Conservation (phyloP, 2,113 vertebrate species). For the Notarius quadriscutis region DNA sequence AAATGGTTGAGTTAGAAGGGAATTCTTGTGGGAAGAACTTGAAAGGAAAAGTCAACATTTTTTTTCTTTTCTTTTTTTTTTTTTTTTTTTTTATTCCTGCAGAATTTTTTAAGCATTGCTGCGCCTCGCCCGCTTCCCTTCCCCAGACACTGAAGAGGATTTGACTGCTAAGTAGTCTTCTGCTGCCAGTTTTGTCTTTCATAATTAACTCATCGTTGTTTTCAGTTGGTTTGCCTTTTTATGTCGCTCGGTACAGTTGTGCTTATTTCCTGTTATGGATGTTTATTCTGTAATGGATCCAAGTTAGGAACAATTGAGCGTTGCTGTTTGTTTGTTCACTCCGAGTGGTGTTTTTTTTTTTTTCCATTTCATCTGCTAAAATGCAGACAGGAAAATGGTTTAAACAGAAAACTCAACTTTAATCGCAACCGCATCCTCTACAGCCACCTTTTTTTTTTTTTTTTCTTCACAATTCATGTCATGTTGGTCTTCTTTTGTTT, state of each 20-base stretch:
- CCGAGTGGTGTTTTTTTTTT: not conserved
- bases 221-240: constrained; percentile 35
- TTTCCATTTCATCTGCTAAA: constrained; percentile 1
- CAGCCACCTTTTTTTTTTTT: not conserved
- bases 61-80: constrained; percentile 1
- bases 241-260: constrained; percentile 20
- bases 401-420: not conserved
- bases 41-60: constrained; percentile 62
- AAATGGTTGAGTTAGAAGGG: constrained; percentile 63
- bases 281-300: constrained; percentile 32
- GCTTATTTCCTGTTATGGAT: constrained; percentile 37
- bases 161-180: constrained; percentile 54
- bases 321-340: constrained; percentile 31
- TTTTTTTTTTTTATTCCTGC: constrained; percentile 14
- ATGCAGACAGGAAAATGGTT: constrained; percentile 11
- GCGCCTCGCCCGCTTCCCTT: constrained; percentile 41
- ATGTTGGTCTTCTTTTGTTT: not conserved
- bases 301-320: not conserved
- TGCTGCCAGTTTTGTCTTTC: constrained; percentile 48
- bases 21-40: constrained; percentile 62
- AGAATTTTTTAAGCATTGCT: constrained; percentile 34
- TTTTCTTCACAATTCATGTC: not conserved
- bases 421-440: not conserved
- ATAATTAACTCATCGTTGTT: constrained; percentile 57
- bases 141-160: constrained; percentile 53